These are phyloP conservation scores for Drosophila erecta DNA, from an alignment of 1,140 invertebrate species.

Conservation along the genomic window DNA sequence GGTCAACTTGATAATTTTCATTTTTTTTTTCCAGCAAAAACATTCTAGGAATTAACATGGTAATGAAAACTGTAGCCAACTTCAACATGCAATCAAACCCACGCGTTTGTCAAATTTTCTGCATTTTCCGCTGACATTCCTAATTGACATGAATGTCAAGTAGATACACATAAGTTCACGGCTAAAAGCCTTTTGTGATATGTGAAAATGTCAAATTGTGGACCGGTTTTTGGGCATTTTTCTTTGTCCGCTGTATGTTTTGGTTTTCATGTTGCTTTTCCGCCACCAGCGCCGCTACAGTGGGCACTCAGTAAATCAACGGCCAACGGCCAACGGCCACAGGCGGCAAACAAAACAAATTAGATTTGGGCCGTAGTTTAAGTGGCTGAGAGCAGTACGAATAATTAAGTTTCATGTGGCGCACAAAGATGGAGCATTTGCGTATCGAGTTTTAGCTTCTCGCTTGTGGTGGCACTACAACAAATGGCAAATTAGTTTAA, in stretches of 20 bases:
- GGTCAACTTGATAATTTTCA: no score
- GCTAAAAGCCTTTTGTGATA: conserved; percentile 33
- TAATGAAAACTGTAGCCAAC: background rate
- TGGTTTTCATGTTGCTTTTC: background rate
- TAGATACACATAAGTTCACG: conserved; percentile 15
- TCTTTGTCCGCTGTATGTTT: background rate
- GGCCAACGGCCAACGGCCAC: background rate
- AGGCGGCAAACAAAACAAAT: conserved; percentile 41
- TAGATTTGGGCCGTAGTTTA: conserved; percentile 49
- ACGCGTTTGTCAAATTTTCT: background rate
- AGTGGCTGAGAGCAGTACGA: conserved; percentile 25
- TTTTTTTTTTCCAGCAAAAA: no score
- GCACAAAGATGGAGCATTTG: conserved; percentile 30
- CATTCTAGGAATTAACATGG: no score
- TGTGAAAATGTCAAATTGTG: conserved; percentile 29
- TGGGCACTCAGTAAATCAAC: background rate
- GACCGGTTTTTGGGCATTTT: conserved; percentile 4
- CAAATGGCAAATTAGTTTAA: conserved; percentile 50
- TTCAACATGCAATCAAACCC: conserved; percentile 4
- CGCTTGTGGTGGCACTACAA: conserved; percentile 29
- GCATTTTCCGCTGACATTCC: conserved; percentile 14
- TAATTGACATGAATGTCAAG: conserved; percentile 29
- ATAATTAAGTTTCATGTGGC: conserved; percentile 51
- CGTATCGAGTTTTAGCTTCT: conserved; percentile 19
- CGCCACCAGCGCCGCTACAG: background rate